A percentile compares a stretch with the other conserved stretches of the same genome.
phyloP scores from a whole-genome alignment of 2,888 invertebrate genomes.

The Sarcophaga variegata region DNA sequence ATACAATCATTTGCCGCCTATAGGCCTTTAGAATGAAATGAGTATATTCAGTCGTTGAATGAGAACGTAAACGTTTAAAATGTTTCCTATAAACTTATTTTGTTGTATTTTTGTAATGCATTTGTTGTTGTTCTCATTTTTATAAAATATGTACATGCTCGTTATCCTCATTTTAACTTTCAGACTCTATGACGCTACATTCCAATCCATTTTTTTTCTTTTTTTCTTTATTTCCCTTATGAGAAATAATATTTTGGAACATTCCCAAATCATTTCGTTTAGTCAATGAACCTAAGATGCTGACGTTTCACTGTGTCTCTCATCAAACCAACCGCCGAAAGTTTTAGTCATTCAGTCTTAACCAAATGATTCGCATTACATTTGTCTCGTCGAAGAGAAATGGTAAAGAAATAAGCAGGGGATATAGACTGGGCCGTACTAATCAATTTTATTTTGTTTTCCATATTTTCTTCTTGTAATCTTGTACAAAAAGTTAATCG shows the following conservation, averaged over 20 bases:
- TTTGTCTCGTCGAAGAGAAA: too few relatives aligned
- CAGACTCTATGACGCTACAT: slow-evolving; percentile 56
- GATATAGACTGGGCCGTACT: too few relatives aligned
- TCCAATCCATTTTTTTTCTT: slow-evolving; percentile 20
- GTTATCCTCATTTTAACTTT: slow-evolving; percentile 54
- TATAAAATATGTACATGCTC: background rate
- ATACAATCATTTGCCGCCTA: too few relatives aligned
- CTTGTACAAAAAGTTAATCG: too few relatives aligned
- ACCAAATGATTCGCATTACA: too few relatives aligned
- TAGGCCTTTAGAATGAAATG: too few relatives aligned
- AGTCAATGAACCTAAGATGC: slow-evolving; percentile 43
- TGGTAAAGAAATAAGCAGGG: too few relatives aligned
- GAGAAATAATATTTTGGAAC: slow-evolving; percentile 39
- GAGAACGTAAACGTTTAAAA: background rate
- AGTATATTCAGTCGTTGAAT: background rate
- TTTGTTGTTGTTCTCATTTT: background rate
- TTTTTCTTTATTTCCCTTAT: background rate
- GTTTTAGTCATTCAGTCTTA: too few relatives aligned
- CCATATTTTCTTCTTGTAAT: rapidly evolving
- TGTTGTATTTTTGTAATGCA: background rate
- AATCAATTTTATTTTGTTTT: too few relatives aligned
- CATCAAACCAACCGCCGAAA: background rate
- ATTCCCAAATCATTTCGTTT: slow-evolving; percentile 44
- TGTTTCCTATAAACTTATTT: too few relatives aligned
- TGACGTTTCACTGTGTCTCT: slow-evolving; percentile 30